Percentiles rank a stretch among this genome's conserved stretches.
Evolutionary conservation across 2,113 vertebrate genomes (phyloP).

Genomic region (Centrocercus urophasianus): DNA sequence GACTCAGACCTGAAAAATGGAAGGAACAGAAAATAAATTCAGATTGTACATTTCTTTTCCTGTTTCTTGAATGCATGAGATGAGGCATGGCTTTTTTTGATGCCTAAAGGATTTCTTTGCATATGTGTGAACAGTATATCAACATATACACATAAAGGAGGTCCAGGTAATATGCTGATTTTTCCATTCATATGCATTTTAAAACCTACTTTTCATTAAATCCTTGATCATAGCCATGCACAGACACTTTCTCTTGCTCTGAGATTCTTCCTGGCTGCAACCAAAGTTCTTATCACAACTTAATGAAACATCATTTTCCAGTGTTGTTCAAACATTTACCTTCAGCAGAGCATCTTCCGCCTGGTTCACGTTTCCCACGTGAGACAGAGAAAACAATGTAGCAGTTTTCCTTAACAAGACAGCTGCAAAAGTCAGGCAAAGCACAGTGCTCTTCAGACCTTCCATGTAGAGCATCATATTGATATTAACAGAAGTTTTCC

Average conservation of each 20-base stretch:
- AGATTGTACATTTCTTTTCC: background rate
- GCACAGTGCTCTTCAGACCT: background rate
- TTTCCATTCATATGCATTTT: background rate
- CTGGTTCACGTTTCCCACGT: background rate
- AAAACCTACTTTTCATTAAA: background rate
- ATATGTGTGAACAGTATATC: background rate
- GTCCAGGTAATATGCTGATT: background rate
- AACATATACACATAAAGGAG: background rate
- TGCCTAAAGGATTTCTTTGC: background rate
- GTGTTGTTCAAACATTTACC: background rate
- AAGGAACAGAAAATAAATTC: background rate
- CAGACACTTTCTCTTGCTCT: background rate
- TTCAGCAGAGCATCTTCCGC: background rate
- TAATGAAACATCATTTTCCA: background rate
- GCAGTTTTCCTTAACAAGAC: background rate
- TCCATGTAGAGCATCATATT: slow-evolving; percentile 8
- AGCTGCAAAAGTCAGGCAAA: background rate
- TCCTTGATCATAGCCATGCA: background rate
- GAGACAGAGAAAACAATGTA: slow-evolving; percentile 3
- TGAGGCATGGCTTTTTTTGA: background rate
- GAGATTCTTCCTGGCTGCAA: background rate
- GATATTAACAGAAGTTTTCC: background rate
- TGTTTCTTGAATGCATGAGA: background rate
- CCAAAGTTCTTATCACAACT: background rate
- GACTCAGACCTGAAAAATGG: background rate